Conservation (phyloP, 2,797 vertebrate species). For the Betta splendens region DNA sequence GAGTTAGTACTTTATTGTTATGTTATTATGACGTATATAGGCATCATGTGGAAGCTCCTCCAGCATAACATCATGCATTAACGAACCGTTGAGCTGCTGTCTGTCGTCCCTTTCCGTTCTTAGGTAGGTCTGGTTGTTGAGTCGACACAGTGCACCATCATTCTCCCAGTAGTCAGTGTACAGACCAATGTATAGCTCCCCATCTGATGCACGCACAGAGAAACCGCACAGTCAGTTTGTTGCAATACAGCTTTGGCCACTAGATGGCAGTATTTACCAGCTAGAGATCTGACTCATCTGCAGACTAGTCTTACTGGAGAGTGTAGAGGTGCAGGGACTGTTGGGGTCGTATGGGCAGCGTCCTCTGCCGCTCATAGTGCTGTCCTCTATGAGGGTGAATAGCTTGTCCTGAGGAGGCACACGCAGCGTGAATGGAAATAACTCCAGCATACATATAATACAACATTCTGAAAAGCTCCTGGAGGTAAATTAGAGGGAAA, state of each 20-base stretch:
- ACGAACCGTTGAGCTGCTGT: slow-evolving; percentile 89
- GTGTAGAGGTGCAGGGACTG: slow-evolving; percentile 81
- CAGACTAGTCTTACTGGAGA: slow-evolving; percentile 58
- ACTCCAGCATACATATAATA: background rate
- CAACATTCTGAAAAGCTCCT: slow-evolving; percentile 12
- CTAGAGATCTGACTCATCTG: background rate
- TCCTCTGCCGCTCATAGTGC: slow-evolving; percentile 88
- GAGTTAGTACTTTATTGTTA: too few species aligned
- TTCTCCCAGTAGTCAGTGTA: slow-evolving; percentile 97
- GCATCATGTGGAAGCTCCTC: too few species aligned
- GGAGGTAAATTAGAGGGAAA: slow-evolving; percentile 6
- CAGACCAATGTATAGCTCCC: slow-evolving; percentile 90
- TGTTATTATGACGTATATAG: too few species aligned
- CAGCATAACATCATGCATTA: too few species aligned
- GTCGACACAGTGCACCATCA: slow-evolving; percentile 90
- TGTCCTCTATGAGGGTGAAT: slow-evolving; percentile 87
- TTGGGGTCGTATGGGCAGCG: slow-evolving; percentile 91
- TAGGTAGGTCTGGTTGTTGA: slow-evolving; percentile 84
- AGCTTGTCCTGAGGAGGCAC: slow-evolving; percentile 79
- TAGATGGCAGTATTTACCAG: slow-evolving; percentile 80
- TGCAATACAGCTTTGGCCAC: slow-evolving; percentile 56
- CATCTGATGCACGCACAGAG: slow-evolving; percentile 75
- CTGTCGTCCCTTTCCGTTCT: slow-evolving; percentile 91
- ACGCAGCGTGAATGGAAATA: slow-evolving; percentile 4
- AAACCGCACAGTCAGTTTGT: background rate